Evolutionary conservation across 2,888 invertebrate species (phyloP), one percentile per base, ranked within the genome.

Genomic region (Synanthedon myopaeformis): DNA sequence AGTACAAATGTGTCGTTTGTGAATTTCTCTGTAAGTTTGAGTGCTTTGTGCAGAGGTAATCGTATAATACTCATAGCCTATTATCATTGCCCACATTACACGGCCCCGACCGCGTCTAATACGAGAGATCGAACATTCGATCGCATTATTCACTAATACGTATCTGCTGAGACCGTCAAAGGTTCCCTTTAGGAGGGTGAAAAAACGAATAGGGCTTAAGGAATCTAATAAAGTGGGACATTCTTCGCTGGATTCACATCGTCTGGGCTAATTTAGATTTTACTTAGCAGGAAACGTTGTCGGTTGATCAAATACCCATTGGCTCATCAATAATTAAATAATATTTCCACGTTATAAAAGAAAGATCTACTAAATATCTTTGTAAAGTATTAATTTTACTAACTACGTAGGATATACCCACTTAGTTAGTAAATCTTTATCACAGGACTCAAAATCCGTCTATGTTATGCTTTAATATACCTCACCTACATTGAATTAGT

Each of bases 221-320:
- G 82, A 86, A 85, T 85, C 84, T 83, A 85, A 86, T 86, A 85
- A 83, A 82, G 77, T 78, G 76, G 81, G 65, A 74, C 74, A 81
- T 83, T 82, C 82, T 79, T 76, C 63, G 68, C 58, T 66, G 66
- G 70, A 70, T 69, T 70, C 67, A 66, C 61, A 59, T 52, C 67
- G 67, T 60, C 67, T 66, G 67, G 61, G 64, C 76, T 84, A 79
- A 84, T 83, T 82, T 80, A 64, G 45, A 45, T 45, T 45, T 45
- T 35, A 10, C 10, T 35, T 35, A 35, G 35, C 35, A 10, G 8
- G 10, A 35, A 35, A 10, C 35, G 35, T 35, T 28, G 28, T 8
- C 28, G 28, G 28, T 28, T 10, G 10, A 35, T 8, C 2, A 35
- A 35, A 35, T 35, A 10, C 35, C 35, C 10, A 35, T 35, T 35